Conservation (phyloP, 2,113 vertebrate species). For the Riparia riparia region DNA sequence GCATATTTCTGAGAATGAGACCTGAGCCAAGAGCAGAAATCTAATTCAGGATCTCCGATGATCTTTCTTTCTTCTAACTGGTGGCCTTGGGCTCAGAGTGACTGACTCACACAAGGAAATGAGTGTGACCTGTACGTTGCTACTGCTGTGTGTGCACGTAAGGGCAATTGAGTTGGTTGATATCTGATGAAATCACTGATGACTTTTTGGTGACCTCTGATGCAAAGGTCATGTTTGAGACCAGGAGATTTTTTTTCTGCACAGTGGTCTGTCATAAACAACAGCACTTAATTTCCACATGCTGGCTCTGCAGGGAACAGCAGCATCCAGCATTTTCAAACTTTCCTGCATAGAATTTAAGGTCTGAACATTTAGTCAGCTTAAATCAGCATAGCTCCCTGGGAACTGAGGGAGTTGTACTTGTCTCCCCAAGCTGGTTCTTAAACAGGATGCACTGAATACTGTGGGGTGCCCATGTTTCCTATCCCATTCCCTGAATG, state of each 20-base stretch:
- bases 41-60: constrained; percentile 40
- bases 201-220: constrained; percentile 61
- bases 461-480: neutral
- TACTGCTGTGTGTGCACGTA: constrained; percentile 53
- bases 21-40: constrained; percentile 61
- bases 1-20: constrained; percentile 56
- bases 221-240: constrained; percentile 18
- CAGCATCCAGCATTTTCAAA: neutral
- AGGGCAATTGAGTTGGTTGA: constrained; percentile 63
- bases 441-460: neutral
- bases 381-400: neutral
- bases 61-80: constrained; percentile 67
- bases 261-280: constrained; percentile 25
- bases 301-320: neutral
- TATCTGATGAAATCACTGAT: constrained; percentile 68
- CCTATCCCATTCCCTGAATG: neutral
- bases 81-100: constrained; percentile 58
- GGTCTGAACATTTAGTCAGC: neutral
- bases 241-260: neutral
- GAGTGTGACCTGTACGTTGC: constrained; percentile 36
- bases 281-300: constrained; percentile 10
- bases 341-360: neutral
- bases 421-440: neutral
- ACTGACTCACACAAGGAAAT: constrained; percentile 68
- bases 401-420: neutral